phyloP scores from a whole-genome alignment of 2,888 invertebrate genomes.

The Corbicula japonica region DNA sequence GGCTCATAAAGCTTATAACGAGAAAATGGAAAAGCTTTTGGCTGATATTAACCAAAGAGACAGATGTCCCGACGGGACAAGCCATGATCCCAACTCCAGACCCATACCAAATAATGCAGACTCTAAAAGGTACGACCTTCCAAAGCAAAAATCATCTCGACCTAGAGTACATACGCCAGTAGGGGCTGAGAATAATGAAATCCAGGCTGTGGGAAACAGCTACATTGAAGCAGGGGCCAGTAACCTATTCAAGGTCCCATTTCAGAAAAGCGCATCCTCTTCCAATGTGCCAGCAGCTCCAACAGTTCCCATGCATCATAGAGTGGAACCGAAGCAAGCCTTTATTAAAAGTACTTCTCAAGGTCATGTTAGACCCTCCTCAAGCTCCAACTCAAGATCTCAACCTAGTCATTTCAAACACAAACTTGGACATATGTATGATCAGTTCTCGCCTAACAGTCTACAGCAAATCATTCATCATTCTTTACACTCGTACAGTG shows the following conservation, averaged over 20 bases:
- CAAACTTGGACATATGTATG: slow-evolving; percentile 60
- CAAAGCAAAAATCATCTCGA: slow-evolving; percentile 61
- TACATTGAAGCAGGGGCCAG: slow-evolving; percentile 67
- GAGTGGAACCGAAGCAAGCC: slow-evolving; percentile 72
- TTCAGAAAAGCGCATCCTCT: slow-evolving; percentile 61
- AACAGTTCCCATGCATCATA: slow-evolving; percentile 53
- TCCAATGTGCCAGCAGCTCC: slow-evolving; percentile 60
- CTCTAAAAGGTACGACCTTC: slow-evolving; percentile 40
- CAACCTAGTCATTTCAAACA: slow-evolving; percentile 36
- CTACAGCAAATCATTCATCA: slow-evolving; percentile 68
- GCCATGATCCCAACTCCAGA: slow-evolving; percentile 69
- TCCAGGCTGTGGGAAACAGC: slow-evolving; percentile 55
- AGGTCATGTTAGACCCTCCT: slow-evolving; percentile 42
- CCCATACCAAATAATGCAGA: slow-evolving; percentile 51
- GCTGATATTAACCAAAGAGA: slow-evolving; percentile 71
- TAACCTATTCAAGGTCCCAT: slow-evolving; percentile 64
- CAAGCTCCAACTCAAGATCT: slow-evolving; percentile 39
- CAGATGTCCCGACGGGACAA: slow-evolving; percentile 63
- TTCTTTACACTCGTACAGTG: slow-evolving; percentile 69
- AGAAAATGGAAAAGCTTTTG: slow-evolving; percentile 69
- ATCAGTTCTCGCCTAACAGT: slow-evolving; percentile 65
- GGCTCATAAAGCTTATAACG: slow-evolving; percentile 44
- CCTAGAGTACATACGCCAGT: slow-evolving; percentile 71
- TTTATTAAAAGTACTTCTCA: slow-evolving; percentile 73
- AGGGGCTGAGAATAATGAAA: slow-evolving; percentile 72